Percentiles rank a stretch among this genome's conserved stretches.
Conservation (phyloP, 2,888 invertebrate species). For the Seira ritae region DNA sequence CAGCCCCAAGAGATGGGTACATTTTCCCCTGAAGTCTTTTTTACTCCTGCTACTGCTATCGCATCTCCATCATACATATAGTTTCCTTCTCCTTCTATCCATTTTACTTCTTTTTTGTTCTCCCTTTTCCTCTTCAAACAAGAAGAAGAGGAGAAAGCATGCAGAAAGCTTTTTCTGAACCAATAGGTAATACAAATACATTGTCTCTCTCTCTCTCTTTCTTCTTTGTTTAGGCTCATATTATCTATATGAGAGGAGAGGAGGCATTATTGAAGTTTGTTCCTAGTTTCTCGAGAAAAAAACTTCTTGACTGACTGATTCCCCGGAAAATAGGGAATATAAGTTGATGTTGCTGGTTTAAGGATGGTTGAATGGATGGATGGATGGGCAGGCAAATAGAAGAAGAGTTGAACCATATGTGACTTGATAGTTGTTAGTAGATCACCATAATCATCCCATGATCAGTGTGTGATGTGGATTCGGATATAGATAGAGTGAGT, state of each 20-base stretch:
- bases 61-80: no score
- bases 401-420: conserved; percentile 56
- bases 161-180: neutral
- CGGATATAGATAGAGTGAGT: conserved; percentile 6
- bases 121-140: conserved; percentile 53
- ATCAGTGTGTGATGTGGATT: conserved; percentile 20
- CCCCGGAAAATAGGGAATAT: neutral
- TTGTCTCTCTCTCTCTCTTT: no score
- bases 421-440: conserved; percentile 38
- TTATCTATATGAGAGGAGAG: no score
- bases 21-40: conserved; percentile 42
- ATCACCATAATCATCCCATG: conserved; percentile 42
- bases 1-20: conserved; percentile 49
- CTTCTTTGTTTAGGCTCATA: no score
- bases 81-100: conserved; percentile 7
- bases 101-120: conserved; percentile 39
- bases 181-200: no score
- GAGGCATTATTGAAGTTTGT: no score
- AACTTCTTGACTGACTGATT: conserved; percentile 54
- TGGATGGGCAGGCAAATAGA: conserved; percentile 53
- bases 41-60: conserved; percentile 19
- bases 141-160: conserved; percentile 26
- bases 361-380: conserved; percentile 50
- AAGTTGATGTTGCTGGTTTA: conserved; percentile 34
- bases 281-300: neutral